A percentile compares a stretch with the other conserved stretches of the same genome.
Evolutionary conservation across 2,888 invertebrate species (phyloP).

Genomic region (Athripsodes cinereus): DNA sequence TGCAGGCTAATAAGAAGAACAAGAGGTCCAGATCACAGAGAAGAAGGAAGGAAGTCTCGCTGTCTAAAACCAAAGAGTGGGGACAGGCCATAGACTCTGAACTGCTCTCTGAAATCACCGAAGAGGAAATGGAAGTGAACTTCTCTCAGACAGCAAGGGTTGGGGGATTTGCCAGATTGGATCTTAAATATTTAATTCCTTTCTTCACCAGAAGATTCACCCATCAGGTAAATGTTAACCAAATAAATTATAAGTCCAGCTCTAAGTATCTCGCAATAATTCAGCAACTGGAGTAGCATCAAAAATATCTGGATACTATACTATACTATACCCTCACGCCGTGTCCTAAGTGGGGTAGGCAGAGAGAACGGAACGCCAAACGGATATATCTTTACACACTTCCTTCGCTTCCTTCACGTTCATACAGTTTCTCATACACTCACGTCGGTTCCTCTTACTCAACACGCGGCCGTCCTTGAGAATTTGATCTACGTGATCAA

Average conservation of each 20-base stretch:
- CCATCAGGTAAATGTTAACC: conserved; percentile 72
- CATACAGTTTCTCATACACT: too few relatives aligned
- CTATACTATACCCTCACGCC: too few relatives aligned
- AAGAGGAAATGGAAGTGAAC: conserved; percentile 83
- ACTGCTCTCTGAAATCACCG: conserved; percentile 86
- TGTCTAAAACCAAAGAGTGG: conserved; percentile 98
- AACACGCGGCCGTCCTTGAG: too few relatives aligned
- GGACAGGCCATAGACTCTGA: conserved; percentile 92
- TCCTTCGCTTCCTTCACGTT: too few relatives aligned
- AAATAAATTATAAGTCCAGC: not conserved
- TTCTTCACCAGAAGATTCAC: conserved; percentile 95
- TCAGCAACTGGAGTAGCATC: too few relatives aligned
- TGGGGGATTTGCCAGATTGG: conserved; percentile 85
- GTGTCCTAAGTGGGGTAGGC: too few relatives aligned
- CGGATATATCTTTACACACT: too few relatives aligned
- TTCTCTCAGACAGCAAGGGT: conserved; percentile 70
- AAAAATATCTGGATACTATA: not conserved
- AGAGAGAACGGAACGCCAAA: too few relatives aligned
- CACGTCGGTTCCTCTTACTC: too few relatives aligned
- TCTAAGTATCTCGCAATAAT: too few relatives aligned
- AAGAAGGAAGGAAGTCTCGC: conserved; percentile 76
- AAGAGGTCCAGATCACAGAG: conserved; percentile 49
- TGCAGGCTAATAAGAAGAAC: conserved; percentile 48
- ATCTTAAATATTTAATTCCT: conserved; percentile 90
- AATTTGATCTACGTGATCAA: too few relatives aligned